These are phyloP conservation scores for Drosophila arizonae DNA, from an alignment of 1,140 invertebrate species.

Conservation along the genomic window DNA sequence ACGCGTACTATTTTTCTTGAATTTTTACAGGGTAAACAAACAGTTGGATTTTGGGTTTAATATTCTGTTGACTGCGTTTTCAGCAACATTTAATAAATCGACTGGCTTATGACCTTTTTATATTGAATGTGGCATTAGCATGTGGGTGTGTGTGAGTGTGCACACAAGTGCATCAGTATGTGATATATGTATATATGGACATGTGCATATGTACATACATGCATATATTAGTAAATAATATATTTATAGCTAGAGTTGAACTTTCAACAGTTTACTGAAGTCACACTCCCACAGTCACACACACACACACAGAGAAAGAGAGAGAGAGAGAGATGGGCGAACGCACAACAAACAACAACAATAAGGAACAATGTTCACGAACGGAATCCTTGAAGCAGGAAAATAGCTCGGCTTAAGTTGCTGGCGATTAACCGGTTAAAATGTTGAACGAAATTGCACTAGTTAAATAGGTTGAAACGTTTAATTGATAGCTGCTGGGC, in stretches of 20 bases:
- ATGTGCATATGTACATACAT: neutral
- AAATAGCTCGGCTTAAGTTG: neutral
- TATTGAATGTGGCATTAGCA: constrained; percentile 2
- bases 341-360: constrained; percentile 9
- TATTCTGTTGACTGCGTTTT: neutral
- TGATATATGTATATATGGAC: constrained; percentile 3
- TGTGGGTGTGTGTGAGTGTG: no score
- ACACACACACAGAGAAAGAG: neutral
- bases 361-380: neutral
- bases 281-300: neutral
- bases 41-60: neutral
- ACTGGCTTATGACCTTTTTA: neutral
- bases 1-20: constrained; percentile 7
- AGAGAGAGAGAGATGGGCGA: no score
- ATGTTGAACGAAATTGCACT: neutral
- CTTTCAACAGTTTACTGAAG: neutral
- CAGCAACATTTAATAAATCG: neutral
- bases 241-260: neutral
- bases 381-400: neutral
- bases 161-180: neutral
- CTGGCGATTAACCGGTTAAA: constrained; percentile 1
- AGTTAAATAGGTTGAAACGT: constrained; percentile 1
- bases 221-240: neutral
- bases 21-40: constrained; percentile 9
- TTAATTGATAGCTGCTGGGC: neutral